Evolutionary conservation across 1,140 invertebrate genomes (phyloP).

Genomic region (Drosophila bifasciata): DNA sequence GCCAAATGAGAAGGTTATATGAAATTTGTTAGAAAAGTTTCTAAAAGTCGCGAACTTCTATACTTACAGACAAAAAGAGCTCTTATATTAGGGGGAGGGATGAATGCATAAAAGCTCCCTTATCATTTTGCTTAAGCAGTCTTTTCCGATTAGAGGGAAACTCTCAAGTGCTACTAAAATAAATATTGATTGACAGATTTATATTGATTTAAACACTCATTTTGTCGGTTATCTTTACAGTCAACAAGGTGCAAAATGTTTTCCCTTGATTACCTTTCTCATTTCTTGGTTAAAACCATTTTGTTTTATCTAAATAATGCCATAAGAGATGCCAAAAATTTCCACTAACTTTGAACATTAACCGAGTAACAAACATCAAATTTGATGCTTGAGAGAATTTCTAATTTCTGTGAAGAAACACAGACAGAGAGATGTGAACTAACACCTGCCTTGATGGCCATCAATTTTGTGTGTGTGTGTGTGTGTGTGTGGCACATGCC

Average conservation of each 20-base stretch:
- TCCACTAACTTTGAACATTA: slow-evolving; percentile 43
- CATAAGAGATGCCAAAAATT: slow-evolving; percentile 49
- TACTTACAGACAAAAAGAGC: no score
- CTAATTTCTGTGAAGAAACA: slow-evolving; percentile 19
- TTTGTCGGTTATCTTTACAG: neutral
- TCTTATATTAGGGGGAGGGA: no score
- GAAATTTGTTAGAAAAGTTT: neutral
- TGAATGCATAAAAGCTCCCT: slow-evolving; percentile 9
- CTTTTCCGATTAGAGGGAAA: no score
- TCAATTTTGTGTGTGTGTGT: slow-evolving; percentile 12
- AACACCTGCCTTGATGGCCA: slow-evolving; percentile 45
- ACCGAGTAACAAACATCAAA: slow-evolving; percentile 45
- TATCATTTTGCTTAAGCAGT: slow-evolving; percentile 11
- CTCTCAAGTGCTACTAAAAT: no score
- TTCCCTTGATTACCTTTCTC: slow-evolving; percentile 37
- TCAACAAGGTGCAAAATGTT: no score
- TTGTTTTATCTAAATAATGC: slow-evolving; percentile 43
- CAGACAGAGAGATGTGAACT: slow-evolving; percentile 33
- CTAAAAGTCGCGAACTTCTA: neutral
- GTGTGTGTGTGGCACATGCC: slow-evolving; percentile 26
- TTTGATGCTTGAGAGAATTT: slow-evolving; percentile 47
- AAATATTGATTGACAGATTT: slow-evolving; percentile 4
- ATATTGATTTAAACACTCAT: slow-evolving; percentile 10
- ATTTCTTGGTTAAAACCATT: slow-evolving; percentile 14
- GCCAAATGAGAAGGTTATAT: no score